These are phyloP conservation scores for Xenopus laevis DNA, from an alignment of 2,113 vertebrate species.

Conservation along the genomic window DNA sequence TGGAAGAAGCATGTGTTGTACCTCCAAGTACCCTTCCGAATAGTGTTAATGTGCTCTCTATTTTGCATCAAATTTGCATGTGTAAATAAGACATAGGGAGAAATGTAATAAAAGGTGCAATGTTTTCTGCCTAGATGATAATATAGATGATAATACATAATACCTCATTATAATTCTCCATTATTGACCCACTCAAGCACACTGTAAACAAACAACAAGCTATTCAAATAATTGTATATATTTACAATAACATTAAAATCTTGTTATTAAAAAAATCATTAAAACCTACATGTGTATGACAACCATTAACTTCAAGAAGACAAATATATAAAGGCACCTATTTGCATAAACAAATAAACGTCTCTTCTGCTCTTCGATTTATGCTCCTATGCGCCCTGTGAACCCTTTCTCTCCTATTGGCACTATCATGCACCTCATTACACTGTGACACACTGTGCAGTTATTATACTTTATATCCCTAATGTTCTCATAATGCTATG, in stretches of 20 bases:
- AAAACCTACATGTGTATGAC: background rate
- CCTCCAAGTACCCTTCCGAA: too few species aligned
- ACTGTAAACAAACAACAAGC: background rate
- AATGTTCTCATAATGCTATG: background rate
- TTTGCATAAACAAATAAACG: slow-evolving; percentile 4
- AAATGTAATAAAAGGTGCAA: too few species aligned
- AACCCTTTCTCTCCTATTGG: background rate
- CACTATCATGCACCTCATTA: slow-evolving; percentile 1
- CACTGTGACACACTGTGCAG: background rate
- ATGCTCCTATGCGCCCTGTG: background rate
- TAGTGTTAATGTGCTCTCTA: too few species aligned
- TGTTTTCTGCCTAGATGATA: too few species aligned
- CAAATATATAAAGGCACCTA: background rate
- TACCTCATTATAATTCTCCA: too few species aligned
- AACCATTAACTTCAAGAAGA: background rate
- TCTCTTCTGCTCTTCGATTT: background rate
- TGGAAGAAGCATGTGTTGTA: too few species aligned
- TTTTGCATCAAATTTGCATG: too few species aligned
- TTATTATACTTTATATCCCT: background rate
- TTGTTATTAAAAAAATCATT: background rate
- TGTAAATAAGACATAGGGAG: too few species aligned
- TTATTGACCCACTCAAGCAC: too few species aligned
- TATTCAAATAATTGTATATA: background rate
- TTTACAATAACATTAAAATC: background rate
- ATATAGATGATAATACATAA: too few species aligned